Evolutionary conservation across 2,888 invertebrate genomes (phyloP).

Genomic region (Cynaeus angustus): DNA sequence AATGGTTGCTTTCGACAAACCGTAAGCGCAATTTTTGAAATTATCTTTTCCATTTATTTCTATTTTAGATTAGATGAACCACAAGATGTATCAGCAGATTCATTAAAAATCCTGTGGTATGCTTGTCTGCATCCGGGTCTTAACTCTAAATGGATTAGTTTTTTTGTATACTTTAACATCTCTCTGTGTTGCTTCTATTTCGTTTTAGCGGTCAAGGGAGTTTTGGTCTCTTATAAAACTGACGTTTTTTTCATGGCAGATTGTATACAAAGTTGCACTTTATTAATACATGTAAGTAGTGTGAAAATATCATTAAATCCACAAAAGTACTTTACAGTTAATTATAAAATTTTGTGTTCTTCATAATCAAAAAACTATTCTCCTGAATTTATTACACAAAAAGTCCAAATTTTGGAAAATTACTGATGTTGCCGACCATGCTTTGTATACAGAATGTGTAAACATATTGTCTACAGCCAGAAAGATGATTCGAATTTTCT

Average conservation of each 20-base stretch:
- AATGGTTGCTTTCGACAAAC: too few relatives aligned
- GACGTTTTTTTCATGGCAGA: constrained; percentile 9
- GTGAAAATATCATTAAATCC: background rate
- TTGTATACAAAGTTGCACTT: constrained; percentile 6
- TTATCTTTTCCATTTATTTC: too few relatives aligned
- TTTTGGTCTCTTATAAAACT: background rate
- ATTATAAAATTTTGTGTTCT: background rate
- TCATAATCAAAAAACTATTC: background rate
- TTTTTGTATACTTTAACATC: constrained; percentile 1
- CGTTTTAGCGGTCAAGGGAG: background rate
- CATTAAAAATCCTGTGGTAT: constrained; percentile 14
- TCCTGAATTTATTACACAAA: background rate
- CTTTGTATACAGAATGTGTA: background rate
- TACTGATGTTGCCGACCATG: background rate
- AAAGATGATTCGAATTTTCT: background rate
- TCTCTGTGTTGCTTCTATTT: background rate
- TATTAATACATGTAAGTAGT: constrained; percentile 13
- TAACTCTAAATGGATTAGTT: background rate
- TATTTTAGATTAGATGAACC: constrained; percentile 3
- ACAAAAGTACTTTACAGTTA: background rate
- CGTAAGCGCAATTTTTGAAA: too few relatives aligned
- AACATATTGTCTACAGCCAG: too few relatives aligned
- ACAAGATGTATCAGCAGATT: constrained; percentile 2
- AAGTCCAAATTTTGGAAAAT: constrained; percentile 19
- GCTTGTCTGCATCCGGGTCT: constrained; percentile 5